phyloP scores from a whole-genome alignment of 2,113 vertebrate species.

The Mellivora capensis region DNA sequence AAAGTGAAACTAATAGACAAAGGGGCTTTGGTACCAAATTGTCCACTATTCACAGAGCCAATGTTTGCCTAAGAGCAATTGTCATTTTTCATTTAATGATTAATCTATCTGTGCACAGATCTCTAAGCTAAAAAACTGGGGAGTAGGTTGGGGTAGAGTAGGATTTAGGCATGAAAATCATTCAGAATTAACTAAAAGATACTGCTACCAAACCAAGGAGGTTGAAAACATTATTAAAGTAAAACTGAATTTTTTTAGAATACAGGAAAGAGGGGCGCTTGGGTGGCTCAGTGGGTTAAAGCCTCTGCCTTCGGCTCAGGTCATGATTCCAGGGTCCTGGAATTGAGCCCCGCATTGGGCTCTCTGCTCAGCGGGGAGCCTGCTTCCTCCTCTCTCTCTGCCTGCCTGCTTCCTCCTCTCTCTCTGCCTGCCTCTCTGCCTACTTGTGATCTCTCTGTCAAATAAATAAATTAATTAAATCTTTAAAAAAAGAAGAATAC shows the following conservation, averaged over 20 bases:
- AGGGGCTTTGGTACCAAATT: not conserved
- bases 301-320: no score
- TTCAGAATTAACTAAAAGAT: not conserved
- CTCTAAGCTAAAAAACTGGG: not conserved
- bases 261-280: not conserved
- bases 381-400: no score
- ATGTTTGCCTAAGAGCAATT: not conserved
- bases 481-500: not conserved
- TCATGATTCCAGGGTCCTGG: no score
- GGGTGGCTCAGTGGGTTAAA: no score
- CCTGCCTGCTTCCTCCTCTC: no score
- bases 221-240: not conserved
- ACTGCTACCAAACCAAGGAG: not conserved
- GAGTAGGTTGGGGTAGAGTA: not conserved
- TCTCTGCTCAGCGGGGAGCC: no score
- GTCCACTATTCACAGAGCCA: not conserved
- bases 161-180: not conserved
- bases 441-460: no score
- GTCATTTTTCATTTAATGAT: not conserved
- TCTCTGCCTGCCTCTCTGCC: no score
- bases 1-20: not conserved
- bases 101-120: not conserved
- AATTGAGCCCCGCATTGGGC: no score
- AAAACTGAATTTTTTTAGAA: not conserved
- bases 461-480: no score